Percentiles rank a stretch among this genome's conserved stretches.
Evolutionary conservation across 2,888 invertebrate genomes (phyloP).

Genomic region (Ceramica pisi): DNA sequence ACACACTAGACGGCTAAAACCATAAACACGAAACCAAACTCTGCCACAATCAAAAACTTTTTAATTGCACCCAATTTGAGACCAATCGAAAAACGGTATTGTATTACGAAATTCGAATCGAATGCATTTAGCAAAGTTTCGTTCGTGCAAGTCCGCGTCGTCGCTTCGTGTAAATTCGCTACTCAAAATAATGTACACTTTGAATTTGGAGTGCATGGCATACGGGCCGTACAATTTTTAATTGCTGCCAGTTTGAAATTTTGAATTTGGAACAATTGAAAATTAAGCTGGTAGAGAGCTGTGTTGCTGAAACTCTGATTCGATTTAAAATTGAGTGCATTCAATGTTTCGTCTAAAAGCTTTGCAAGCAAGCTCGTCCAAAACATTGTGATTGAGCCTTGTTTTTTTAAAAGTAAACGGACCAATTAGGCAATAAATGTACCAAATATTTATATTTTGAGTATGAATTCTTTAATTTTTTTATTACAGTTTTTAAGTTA

Average conservation of each 20-base stretch:
- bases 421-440: neutral
- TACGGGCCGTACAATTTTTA: constrained; percentile 70
- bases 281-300: constrained; percentile 16
- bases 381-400: neutral
- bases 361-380: no score
- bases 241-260: constrained; percentile 60
- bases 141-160: constrained; percentile 74
- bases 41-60: constrained; percentile 79
- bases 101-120: constrained; percentile 79
- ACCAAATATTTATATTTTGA: neutral
- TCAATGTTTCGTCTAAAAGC: neutral
- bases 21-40: constrained; percentile 61
- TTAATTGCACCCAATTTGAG: constrained; percentile 87
- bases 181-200: constrained; percentile 77
- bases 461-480: no score
- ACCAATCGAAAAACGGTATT: constrained; percentile 87
- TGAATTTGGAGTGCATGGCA: constrained; percentile 77
- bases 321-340: neutral
- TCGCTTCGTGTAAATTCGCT: constrained; percentile 78
- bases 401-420: neutral
- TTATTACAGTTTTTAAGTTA: neutral
- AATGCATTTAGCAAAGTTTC: constrained; percentile 78
- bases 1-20: constrained; percentile 41
- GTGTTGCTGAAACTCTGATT: constrained; percentile 6
- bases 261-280: constrained; percentile 47